Evolutionary conservation across 2,888 invertebrate species (phyloP).

Genomic region (Alviniconcha strummeri): DNA sequence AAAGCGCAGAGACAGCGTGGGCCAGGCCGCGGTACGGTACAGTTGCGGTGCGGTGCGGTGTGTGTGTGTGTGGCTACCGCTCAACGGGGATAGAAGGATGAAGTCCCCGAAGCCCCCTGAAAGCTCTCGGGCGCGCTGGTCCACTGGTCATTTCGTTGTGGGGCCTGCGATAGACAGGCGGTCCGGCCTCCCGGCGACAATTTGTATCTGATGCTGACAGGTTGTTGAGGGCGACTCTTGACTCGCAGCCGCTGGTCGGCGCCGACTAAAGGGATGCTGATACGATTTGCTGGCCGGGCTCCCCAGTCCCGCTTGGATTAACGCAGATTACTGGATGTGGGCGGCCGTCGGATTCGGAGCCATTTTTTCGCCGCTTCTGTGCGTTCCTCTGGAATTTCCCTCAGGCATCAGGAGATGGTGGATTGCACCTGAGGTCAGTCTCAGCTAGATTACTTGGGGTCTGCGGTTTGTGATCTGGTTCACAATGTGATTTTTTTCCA

Average conservation of each 20-base stretch:
- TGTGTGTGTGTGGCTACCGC: not conserved
- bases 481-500: too few relatives aligned
- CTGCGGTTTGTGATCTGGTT: too few relatives aligned
- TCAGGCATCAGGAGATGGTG: too few relatives aligned
- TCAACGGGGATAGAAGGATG: not conserved
- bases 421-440: too few relatives aligned
- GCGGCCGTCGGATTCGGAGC: too few relatives aligned
- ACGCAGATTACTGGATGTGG: too few relatives aligned
- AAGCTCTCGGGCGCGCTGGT: not conserved
- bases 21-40: too few relatives aligned
- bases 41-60: not conserved
- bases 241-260: not conserved
- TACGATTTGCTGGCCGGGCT: not conserved
- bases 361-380: too few relatives aligned
- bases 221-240: not conserved
- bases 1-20: too few relatives aligned
- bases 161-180: not conserved
- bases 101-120: not conserved
- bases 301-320: too few relatives aligned
- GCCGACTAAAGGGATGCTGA: not conserved
- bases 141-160: slow-evolving; percentile 2
- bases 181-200: not conserved
- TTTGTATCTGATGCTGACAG: not conserved
- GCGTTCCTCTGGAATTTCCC: too few relatives aligned
- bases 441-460: too few relatives aligned